A percentile compares a stretch with the other conserved stretches of the same genome.
phyloP scores from a whole-genome alignment of 1,140 invertebrate genomes.

The Aphis gossypii region DNA sequence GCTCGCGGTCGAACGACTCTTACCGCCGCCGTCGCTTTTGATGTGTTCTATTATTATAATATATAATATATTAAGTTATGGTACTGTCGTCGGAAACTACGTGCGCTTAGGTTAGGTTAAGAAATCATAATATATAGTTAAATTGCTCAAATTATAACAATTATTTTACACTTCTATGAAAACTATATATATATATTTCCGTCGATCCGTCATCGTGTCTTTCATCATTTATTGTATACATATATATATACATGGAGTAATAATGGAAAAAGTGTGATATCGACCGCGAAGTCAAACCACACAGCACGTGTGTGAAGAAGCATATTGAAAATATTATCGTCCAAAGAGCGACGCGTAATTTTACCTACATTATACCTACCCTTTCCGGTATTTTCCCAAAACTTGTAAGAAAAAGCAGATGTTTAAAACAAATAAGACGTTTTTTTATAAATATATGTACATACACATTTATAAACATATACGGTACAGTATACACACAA shows the following conservation, averaged over 20 bases:
- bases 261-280: not conserved
- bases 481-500: too few relatives aligned
- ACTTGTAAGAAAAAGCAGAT: not conserved
- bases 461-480: not conserved
- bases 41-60: slow-evolving; percentile 46
- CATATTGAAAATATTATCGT: not conserved
- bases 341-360: not conserved
- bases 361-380: not conserved
- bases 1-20: slow-evolving; percentile 40
- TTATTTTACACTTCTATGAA: not conserved
- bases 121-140: not conserved
- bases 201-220: not conserved
- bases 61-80: not conserved
- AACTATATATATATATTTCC: not conserved
- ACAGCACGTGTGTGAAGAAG: not conserved
- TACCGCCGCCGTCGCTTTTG: not conserved
- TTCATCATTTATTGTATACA: not conserved
- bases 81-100: not conserved
- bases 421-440: not conserved
- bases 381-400: not conserved
- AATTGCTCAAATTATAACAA: not conserved
- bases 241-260: not conserved
- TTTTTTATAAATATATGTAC: not conserved
- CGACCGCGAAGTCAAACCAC: not conserved
- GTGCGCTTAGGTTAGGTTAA: not conserved